Evolutionary conservation across 2,113 vertebrate species (phyloP).

Genomic region (Brienomyrus brachyistius): DNA sequence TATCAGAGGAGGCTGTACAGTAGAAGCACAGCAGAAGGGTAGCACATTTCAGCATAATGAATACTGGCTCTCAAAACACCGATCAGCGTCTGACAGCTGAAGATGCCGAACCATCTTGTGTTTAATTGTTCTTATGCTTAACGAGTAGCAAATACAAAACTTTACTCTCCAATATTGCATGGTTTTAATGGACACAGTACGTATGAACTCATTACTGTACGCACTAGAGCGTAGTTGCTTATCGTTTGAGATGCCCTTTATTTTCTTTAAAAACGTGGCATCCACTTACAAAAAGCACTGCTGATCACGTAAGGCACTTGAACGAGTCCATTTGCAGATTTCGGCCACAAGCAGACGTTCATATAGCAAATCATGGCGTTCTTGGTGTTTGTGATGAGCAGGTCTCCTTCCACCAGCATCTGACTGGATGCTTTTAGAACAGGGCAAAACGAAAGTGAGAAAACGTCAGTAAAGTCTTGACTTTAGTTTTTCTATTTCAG

Average conservation of each 20-base stretch:
- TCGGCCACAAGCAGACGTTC: constrained; percentile 33
- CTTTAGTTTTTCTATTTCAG: not conserved
- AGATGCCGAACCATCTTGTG: not conserved
- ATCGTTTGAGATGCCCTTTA: not conserved
- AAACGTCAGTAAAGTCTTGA: not conserved
- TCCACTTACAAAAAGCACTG: constrained; percentile 28
- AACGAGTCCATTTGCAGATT: constrained; percentile 28
- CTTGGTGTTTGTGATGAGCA: constrained; percentile 27
- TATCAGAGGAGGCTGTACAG: constrained; percentile 25
- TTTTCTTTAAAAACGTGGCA: not conserved
- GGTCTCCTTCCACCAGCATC: constrained; percentile 30
- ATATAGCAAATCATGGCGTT: constrained; percentile 32
- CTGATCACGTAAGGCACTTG: constrained; percentile 31
- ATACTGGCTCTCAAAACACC: not conserved
- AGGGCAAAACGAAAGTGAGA: not conserved
- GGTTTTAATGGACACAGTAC: not conserved
- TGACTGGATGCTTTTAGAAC: constrained; percentile 10
- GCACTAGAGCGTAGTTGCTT: not conserved
- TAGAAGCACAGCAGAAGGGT: not conserved
- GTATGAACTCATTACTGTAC: not conserved
- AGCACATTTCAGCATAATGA: not conserved
- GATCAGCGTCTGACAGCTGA: not conserved
- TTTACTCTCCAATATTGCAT: not conserved
- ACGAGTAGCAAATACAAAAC: not conserved
- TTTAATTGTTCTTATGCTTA: not conserved